Evolutionary conservation across 2,113 vertebrate species (phyloP).

Genomic region (Scopus umbretta): DNA sequence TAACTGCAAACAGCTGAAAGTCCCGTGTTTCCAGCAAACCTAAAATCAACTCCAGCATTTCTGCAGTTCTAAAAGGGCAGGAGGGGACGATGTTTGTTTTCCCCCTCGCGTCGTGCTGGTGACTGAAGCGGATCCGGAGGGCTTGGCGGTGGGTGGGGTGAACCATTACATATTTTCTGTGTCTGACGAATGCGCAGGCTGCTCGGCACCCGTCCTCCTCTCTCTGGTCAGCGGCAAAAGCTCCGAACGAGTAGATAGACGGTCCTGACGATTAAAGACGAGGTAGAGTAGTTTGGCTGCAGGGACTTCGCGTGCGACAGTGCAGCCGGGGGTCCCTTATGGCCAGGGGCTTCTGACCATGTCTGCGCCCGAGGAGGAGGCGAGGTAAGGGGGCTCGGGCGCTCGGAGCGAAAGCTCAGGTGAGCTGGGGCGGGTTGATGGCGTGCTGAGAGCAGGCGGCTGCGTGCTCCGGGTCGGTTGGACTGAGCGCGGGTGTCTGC

Average conservation of each 20-base stretch:
- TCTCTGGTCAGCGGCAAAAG: neutral
- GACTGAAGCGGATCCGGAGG: neutral
- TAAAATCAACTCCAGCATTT: neutral
- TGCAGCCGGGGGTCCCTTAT: neutral
- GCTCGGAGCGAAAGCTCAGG: too few species aligned
- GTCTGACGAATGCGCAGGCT: neutral
- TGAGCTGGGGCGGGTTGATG: neutral
- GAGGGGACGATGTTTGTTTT: neutral
- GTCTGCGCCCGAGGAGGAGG: neutral
- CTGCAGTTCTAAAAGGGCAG: neutral
- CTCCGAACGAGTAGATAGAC: neutral
- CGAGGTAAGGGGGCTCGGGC: neutral
- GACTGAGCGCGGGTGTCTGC: accelerated
- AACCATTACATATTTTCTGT: neutral
- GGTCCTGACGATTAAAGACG: accelerated
- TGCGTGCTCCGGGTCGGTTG: accelerated
- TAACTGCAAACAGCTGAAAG: neutral
- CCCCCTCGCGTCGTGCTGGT: neutral
- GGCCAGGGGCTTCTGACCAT: neutral
- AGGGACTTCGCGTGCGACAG: neutral
- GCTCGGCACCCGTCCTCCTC: neutral
- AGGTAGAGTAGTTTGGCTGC: neutral
- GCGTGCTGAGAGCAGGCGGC: neutral
- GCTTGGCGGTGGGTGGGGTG: slow-evolving; percentile 4
- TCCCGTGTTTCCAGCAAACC: neutral